Evolutionary conservation across 2,113 vertebrate species (phyloP), one percentile per base, ranked within the genome.

Genomic region (Murina feae): DNA sequence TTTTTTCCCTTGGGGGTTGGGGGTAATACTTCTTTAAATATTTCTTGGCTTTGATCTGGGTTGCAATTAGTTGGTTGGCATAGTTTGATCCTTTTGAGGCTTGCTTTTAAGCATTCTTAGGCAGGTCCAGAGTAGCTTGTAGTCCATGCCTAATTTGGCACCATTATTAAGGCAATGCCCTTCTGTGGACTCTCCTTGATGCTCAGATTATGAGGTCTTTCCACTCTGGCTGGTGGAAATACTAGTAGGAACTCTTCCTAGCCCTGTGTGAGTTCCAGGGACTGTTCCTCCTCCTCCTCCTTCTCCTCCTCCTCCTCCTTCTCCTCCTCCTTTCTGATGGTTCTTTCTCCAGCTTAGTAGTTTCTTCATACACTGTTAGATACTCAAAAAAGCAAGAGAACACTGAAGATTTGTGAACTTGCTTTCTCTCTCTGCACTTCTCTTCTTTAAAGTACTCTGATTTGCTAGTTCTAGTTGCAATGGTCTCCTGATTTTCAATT

Each of bases 11-110:
- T 12, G 9, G 28, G 74, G 14, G 39, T 1, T 0, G 20, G n/a
- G 18, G 28, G 10, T 76, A n/a, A 76, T 93, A 49, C 85, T 74
- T 72, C 63, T 79, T 96, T 94, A 89, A 94, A 60, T 85, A 92
- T 37, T 86, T 78, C 85, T 82, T 72, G 81, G 32, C 82, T 94
- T 92, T 93, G 76, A 47, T 95, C 44, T 81, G 21, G 25, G 35
- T 66, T 65, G 53, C 68, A 92, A 44, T 95, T 93, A 94, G 65
- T 66, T 94, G 68, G 65, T 84, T 92, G 72, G 37, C 80, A 83
- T 53, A 39, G 75, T 69, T 66, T 92, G 85, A 88, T 84, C 32
- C 23, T 95, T 86, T 58, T 79, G 78, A 95, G 91, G 18, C 58
- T 83, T 72, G 42, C 51, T 90, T 94, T 85, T 86, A 82, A 68